Percentiles rank a stretch among this genome's conserved stretches.
Evolutionary conservation across 2,888 invertebrate species (phyloP).

Genomic region (Cantharis rustica): DNA sequence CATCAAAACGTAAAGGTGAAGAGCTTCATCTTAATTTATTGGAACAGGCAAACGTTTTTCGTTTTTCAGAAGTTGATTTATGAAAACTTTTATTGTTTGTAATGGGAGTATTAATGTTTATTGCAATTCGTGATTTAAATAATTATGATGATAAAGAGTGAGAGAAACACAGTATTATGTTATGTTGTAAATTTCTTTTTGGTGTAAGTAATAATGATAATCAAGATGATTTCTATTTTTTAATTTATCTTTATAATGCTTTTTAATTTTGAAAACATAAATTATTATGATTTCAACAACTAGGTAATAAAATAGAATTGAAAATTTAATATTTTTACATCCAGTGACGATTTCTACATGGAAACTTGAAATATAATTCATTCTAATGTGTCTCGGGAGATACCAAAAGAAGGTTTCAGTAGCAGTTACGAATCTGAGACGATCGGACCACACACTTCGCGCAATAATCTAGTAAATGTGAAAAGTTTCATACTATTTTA

Average conservation of each 20-base stretch:
- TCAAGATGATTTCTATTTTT: too few species aligned
- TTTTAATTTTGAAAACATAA: background rate
- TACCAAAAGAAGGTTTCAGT: slow-evolving; percentile 30
- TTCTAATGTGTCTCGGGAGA: slow-evolving; percentile 29
- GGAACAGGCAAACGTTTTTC: background rate
- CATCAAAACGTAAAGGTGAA: background rate
- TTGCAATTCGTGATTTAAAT: background rate
- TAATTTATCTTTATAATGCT: too few species aligned
- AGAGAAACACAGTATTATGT: too few species aligned
- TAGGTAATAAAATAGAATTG: slow-evolving; percentile 26
- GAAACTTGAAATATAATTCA: slow-evolving; percentile 34
- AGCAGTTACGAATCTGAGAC: slow-evolving; percentile 29
- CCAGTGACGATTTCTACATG: slow-evolving; percentile 27
- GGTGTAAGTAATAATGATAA: too few species aligned
- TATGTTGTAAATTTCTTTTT: too few species aligned
- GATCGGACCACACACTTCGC: slow-evolving; percentile 32
- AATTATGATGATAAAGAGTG: background rate
- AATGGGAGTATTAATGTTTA: background rate
- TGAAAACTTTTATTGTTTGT: background rate
- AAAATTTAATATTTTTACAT: slow-evolving; percentile 31
- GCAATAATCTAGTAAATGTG: slow-evolving; percentile 37
- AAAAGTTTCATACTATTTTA: slow-evolving; percentile 27
- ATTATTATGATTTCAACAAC: slow-evolving; percentile 1
- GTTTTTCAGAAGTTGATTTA: background rate
- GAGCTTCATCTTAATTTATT: background rate